Percentiles rank a stretch among this genome's conserved stretches.
phyloP scores from a whole-genome alignment of 2,888 invertebrate genomes.

The Sminthurinus aureus region DNA sequence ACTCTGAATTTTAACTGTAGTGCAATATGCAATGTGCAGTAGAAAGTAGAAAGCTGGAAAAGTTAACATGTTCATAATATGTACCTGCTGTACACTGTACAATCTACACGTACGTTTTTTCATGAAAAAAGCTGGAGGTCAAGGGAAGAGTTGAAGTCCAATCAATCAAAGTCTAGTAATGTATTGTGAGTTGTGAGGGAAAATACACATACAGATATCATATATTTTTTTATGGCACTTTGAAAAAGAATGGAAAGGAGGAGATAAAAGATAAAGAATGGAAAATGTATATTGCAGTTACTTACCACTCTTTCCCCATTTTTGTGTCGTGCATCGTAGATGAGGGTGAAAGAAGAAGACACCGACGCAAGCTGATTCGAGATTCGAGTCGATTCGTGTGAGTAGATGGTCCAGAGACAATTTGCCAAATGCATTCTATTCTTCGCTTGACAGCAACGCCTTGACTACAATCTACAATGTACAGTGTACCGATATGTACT shows the following conservation, averaged over 20 bases:
- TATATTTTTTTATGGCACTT: slow-evolving; percentile 19
- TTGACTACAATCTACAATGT: neutral
- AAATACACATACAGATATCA: neutral
- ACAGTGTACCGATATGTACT: too few species aligned
- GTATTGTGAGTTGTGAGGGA: slow-evolving; percentile 21
- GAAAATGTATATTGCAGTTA: neutral
- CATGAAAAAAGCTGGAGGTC: slow-evolving; percentile 3
- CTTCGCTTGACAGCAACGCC: slow-evolving; percentile 22
- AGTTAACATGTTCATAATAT: too few species aligned
- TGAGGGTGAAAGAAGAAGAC: neutral
- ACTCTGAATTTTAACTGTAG: too few species aligned
- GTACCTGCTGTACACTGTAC: too few species aligned
- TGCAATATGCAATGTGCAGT: too few species aligned
- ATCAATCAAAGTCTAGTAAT: slow-evolving; percentile 21
- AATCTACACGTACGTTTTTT: too few species aligned
- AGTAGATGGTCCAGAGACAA: slow-evolving; percentile 18
- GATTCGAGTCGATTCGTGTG: neutral
- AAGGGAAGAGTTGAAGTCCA: slow-evolving; percentile 12
- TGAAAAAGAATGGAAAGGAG: slow-evolving; percentile 16
- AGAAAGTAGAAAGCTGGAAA: too few species aligned
- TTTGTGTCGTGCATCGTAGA: neutral
- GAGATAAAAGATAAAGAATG: neutral
- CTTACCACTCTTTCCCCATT: too few species aligned
- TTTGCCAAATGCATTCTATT: slow-evolving; percentile 35
- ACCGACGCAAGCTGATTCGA: neutral